phyloP scores from a whole-genome alignment of 2,113 vertebrate species.

The Meriones unguiculatus region DNA sequence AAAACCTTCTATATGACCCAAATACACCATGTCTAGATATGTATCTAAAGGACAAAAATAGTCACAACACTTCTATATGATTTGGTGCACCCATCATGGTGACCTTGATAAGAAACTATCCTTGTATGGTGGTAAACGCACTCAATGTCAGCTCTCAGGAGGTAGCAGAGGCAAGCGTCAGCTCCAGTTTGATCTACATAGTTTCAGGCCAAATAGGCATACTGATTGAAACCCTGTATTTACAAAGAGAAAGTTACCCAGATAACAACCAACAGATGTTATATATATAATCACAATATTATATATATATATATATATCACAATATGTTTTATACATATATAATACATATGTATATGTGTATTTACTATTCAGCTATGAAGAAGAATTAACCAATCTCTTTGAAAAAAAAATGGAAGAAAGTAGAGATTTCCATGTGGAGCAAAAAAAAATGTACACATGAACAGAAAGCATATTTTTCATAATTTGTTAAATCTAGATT shows the following conservation, averaged over 20 bases:
- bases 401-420: not conserved
- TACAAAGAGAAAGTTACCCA: not conserved
- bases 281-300: too few relatives aligned
- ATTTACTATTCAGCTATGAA: not conserved
- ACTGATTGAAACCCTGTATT: not conserved
- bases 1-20: not conserved
- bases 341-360: not conserved
- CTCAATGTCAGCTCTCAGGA: not conserved
- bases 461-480: not conserved
- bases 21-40: not conserved
- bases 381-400: not conserved
- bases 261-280: not conserved
- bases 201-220: not conserved
- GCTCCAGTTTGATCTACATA: not conserved
- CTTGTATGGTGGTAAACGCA: not conserved
- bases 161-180: not conserved
- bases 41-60: not conserved
- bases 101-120: not conserved
- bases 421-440: too few relatives aligned
- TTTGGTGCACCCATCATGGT: not conserved
- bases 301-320: too few relatives aligned
- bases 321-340: too few relatives aligned
- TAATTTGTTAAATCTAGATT: not conserved
- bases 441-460: too few relatives aligned
- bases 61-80: not conserved